These are phyloP conservation scores for Peromyscus aztecus DNA, from an alignment of 2,797 vertebrate genomes.

Conservation along the genomic window DNA sequence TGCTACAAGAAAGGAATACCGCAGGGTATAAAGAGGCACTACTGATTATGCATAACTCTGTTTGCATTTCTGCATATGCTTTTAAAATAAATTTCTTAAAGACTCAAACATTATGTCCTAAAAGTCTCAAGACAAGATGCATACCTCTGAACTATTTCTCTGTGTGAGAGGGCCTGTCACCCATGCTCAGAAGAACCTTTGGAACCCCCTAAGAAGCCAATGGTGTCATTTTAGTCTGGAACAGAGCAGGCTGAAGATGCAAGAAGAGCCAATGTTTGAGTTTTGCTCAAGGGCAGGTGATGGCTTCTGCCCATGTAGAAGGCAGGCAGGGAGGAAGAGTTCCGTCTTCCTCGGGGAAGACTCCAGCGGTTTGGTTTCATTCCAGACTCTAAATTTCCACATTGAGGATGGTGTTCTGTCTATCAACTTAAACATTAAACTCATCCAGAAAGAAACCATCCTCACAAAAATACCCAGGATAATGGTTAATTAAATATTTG, in stretches of 20 bases:
- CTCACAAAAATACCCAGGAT: slow-evolving; percentile 23
- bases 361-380: slow-evolving; percentile 25
- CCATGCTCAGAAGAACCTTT: neutral
- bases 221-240: neutral
- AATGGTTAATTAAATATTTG: neutral
- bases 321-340: neutral
- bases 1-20: neutral
- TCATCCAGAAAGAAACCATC: slow-evolving; percentile 39
- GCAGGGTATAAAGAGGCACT: neutral
- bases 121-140: slow-evolving; percentile 22
- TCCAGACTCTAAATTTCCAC: neutral
- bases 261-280: neutral
- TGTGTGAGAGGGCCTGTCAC: neutral
- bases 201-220: neutral
- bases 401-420: neutral
- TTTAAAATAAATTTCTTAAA: slow-evolving; percentile 44
- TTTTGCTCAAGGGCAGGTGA: neutral
- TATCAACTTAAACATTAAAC: slow-evolving; percentile 19
- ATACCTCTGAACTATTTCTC: neutral
- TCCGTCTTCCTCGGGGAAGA: neutral
- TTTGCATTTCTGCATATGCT: slow-evolving; percentile 45
- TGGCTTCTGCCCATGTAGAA: neutral
- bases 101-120: slow-evolving; percentile 22
- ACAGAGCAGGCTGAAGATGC: neutral
- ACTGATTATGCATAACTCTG: neutral